These are phyloP conservation scores for Stramonita haemastoma DNA, from an alignment of 2,888 invertebrate species.

Conservation along the genomic window DNA sequence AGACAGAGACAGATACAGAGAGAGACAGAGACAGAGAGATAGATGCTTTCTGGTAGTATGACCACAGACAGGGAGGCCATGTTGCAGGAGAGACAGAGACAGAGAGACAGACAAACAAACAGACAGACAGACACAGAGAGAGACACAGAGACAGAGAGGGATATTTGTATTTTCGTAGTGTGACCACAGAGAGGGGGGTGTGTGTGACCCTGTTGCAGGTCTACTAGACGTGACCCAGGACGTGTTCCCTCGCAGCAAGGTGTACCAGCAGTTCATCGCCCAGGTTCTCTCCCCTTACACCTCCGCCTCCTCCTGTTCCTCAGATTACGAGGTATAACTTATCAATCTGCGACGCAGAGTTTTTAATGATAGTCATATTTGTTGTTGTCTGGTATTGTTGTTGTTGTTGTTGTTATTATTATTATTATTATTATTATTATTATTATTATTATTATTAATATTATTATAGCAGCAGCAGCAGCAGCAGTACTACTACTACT, in stretches of 20 bases:
- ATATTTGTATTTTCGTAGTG: not conserved
- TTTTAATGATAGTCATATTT: too few relatives aligned
- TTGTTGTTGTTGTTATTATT: not conserved
- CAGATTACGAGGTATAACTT: conserved; percentile 44
- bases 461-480: not conserved
- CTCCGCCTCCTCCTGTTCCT: conserved; percentile 1
- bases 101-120: too few relatives aligned
- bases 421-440: not conserved
- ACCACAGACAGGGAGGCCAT: too few relatives aligned
- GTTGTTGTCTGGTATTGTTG: too few relatives aligned
- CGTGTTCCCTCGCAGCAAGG: conserved; percentile 51
- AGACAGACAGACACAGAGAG: too few relatives aligned
- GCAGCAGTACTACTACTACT: not conserved
- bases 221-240: conserved; percentile 61
- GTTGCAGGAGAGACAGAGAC: too few relatives aligned
- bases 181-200: not conserved
- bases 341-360: too few relatives aligned
- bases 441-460: not conserved
- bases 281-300: not conserved
- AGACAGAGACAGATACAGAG: too few relatives aligned
- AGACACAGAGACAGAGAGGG: too few relatives aligned
- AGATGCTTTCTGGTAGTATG: too few relatives aligned
- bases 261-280: conserved; percentile 44
- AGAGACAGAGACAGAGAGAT: too few relatives aligned
- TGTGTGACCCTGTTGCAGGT: conserved; percentile 46